Base-by-base conservation (phyloP, 2,888 invertebrate species). In the Drosophila hamatofila region DNA sequence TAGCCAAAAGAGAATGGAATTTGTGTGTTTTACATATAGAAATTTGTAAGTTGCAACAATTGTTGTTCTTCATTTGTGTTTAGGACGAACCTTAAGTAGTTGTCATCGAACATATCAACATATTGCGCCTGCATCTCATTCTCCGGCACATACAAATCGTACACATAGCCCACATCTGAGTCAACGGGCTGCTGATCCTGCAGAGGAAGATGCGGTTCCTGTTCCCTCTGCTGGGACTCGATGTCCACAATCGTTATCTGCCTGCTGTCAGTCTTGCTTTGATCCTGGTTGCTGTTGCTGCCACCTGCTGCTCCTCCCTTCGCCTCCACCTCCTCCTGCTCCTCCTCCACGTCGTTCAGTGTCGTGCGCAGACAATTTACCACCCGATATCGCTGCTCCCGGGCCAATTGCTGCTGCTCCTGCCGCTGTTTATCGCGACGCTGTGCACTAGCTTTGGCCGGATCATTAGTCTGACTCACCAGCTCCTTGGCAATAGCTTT, bases 131-230 rank as follows among this genome's bases (percentile, higher is more conserved):
- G 93, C 75, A 93, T 93, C 23, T 93, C 93, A 75, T 93, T 93
- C 78, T 93, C 92, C 12, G 94, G 94, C 82, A 94, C 94, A 92
- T 95, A 95, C 33, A 95, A 92, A 91, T 95, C 95, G 78, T 95
- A 95, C 9, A 95, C 95, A 90, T 94, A 95, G 58, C 92, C 91
- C n/a, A 89, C 80, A 46, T 93, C 91, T 9, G 91, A 91, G 70
- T 92, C 91, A 25, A 85, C 85, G 14, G 89, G 88, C 69, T 67
- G 68, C 23, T 83, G 83, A 18, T 60, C 62, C 21, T 39, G 56
- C 27, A 39, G 37, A 25, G 57, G 21, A 12, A 9, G n/a, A 25
- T 54, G 9, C 21, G 18, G 16, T 6, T 52, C 35, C 23, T 11
- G 27, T 16, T 71, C 79, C 4, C 42, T 33, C 11, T 69, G 81